Conservation (phyloP, 2,113 vertebrate genomes). For the Collichthys lucidus region DNA sequence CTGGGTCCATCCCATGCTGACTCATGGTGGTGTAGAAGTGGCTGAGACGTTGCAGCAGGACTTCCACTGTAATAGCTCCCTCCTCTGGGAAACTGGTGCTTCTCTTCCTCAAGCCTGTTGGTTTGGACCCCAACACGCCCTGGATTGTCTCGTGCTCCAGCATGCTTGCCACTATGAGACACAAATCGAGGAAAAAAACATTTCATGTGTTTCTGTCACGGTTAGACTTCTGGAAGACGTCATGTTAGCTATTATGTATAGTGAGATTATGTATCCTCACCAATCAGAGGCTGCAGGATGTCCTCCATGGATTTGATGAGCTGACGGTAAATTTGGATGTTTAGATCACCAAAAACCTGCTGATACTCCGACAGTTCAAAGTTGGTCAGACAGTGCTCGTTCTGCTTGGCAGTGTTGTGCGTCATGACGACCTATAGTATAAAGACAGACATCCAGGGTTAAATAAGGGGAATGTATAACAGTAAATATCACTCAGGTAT, state of each 20-base stretch:
- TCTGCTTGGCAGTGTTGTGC: conserved; percentile 93
- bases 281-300: conserved; percentile 93
- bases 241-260: background rate
- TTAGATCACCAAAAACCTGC: conserved; percentile 93
- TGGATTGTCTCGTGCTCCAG: conserved; percentile 95
- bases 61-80: conserved; percentile 90
- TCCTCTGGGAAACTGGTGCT: conserved; percentile 89
- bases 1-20: conserved; percentile 91
- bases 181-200: background rate
- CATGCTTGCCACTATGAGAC: conserved; percentile 91
- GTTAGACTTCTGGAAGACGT: background rate
- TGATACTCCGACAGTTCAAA: conserved; percentile 97
- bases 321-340: conserved; percentile 97
- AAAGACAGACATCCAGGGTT: conserved; percentile 12
- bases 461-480: background rate
- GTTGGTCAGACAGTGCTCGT: conserved; percentile 94
- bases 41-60: conserved; percentile 90
- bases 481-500: background rate
- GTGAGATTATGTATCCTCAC: conserved; percentile 76
- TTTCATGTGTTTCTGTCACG: background rate
- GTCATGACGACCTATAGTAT: conserved; percentile 83
- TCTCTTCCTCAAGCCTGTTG: conserved; percentile 92
- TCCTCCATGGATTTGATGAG: conserved; percentile 93
- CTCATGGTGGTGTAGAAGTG: conserved; percentile 91
- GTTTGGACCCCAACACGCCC: conserved; percentile 93